Evolutionary conservation across 2,797 vertebrate genomes (phyloP).

Genomic region (Hydrolagus colliei): DNA sequence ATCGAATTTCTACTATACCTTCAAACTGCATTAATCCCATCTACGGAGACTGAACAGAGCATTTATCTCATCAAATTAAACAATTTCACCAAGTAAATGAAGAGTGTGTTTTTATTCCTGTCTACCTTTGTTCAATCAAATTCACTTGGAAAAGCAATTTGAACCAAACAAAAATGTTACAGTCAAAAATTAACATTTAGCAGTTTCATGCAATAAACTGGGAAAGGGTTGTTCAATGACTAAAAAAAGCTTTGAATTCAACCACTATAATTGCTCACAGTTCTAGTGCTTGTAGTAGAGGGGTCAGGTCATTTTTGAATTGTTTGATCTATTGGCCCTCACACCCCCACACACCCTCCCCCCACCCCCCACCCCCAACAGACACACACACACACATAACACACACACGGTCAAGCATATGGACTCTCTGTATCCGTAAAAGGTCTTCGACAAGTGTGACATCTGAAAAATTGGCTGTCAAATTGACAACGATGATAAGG

Average conservation of each 20-base stretch:
- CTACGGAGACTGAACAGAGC: too few relatives aligned
- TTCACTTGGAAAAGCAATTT: background rate
- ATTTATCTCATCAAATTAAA: too few relatives aligned
- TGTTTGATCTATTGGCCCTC: slow-evolving; percentile 15
- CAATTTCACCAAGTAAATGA: too few relatives aligned
- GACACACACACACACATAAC: background rate
- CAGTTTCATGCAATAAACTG: background rate
- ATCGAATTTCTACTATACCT: too few relatives aligned
- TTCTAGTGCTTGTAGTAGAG: background rate
- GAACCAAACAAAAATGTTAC: background rate
- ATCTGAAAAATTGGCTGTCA: background rate
- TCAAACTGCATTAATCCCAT: too few relatives aligned
- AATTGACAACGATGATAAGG: background rate
- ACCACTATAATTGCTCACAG: background rate
- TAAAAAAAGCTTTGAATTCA: background rate
- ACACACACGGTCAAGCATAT: slow-evolving; percentile 2
- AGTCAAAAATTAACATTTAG: background rate
- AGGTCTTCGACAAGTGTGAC: background rate
- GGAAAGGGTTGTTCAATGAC: background rate
- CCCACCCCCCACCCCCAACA: too few relatives aligned
- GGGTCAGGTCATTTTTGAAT: background rate
- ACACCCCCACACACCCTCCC: background rate
- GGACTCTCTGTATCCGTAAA: slow-evolving; percentile 34
- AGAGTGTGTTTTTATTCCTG: too few relatives aligned
- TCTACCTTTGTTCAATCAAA: background rate